Evolutionary conservation across 1,140 invertebrate species (phyloP), one percentile per base, ranked within the genome.

Genomic region (Thalassaphorura encarpata): DNA sequence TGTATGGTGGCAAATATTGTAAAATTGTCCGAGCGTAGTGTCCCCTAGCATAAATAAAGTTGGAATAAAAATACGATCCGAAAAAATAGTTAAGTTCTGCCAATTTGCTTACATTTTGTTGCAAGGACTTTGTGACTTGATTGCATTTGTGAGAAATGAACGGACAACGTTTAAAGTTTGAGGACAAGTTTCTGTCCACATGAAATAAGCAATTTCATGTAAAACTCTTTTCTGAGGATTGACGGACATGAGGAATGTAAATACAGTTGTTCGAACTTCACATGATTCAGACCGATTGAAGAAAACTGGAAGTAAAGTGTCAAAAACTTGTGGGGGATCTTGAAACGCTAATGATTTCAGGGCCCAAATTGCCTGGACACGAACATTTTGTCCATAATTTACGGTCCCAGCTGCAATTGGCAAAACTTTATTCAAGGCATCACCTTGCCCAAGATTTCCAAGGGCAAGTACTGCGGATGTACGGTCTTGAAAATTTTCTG

Each of bases 161-260:
- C 56, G 24, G 26, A 62, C 56, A 28, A 56, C 29, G 19, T 62
- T 62, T 0, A 13, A 16, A 0, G 57, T 59, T 26, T 57, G 60
- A 15, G 60, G 57, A 50, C 63, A 65, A 19, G 56, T 54, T 47
- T 65, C 63, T 0, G 60, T 56, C 63, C 60, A 62, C 63, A 65
- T 65, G 55, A 54, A 65, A 39, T 65, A 65, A 1, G 52, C 57
- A 31, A 65, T 60, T 41, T 62, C 63, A 43, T 60, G 60, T 5
- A 65, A 29, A 33, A 61, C 48, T 41, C 47, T 50, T 31, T 60
- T 21, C 26, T 55, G 39, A 1, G 57, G 60, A 23, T 31, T 21
- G 1, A 4, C 23, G 0, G 40, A 45, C 54, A 62, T 60, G 1
- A 65, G 40, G 23, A 65, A 60, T 15, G 41, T 31, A 28, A 65